Evolutionary conservation across 2,113 vertebrate species (phyloP), one percentile per base, ranked within the genome.

Genomic region (Petrocephalus microphthalmus): DNA sequence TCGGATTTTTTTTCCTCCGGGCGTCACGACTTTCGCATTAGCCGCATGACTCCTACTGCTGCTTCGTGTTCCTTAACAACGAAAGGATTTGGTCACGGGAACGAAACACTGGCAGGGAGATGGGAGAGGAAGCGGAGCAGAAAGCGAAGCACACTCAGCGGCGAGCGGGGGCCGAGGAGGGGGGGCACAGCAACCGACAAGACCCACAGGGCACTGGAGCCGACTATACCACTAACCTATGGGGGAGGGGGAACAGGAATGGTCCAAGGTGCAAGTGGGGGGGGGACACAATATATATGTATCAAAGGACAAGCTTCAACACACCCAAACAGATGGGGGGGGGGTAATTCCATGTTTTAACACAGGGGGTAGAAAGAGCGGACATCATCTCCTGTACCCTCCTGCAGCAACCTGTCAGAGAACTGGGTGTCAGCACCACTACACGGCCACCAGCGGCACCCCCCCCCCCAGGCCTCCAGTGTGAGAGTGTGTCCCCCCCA

Each of bases 81-180:
- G 17, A 60, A 88, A 90, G 88, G 53, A 90, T 90, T 95, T 95
- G 94, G 94, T 96, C 95, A 95, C 93, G 93, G 90, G 84, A 90
- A 86, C 87, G 52, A 89, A 89, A 91, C 87, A 71, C 54, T 88
- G 87, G 90, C 60, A 91, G 91, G 88, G 89, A 86, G 60, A 90
- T 91, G 33, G 33, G 71, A 78, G 90, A 89, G 60, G 25, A 86
- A 92, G 92, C 88, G 86, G 91, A 92, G 2, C 3, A 90, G 91
- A 93, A 92, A 49, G 92, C 90, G 15, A 33, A 89, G 85, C 90
- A 91, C 42, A 92, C 88, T 83, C 87, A 57, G 51, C 42, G 45
- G 81, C 37, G 37, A 89, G n/a, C 45, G 22, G 67, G 15, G 53
- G 82, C 19, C 8, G 6, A 51, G 53, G 82, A 3, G 19, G 78